phyloP scores from a whole-genome alignment of 2,113 vertebrate species.

The Saiga tatarica region DNA sequence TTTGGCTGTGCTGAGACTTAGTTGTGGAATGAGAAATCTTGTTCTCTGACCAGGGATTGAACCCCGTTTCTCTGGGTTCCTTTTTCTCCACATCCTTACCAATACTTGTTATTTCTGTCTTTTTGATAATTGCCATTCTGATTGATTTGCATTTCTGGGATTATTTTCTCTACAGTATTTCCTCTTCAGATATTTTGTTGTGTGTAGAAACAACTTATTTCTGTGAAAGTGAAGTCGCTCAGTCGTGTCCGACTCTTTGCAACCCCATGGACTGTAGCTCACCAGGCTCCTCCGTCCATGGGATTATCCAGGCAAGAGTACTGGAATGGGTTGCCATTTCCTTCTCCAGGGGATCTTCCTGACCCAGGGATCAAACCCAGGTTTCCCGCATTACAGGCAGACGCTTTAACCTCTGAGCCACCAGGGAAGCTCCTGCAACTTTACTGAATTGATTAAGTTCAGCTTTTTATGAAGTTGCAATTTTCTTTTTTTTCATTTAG shows the following conservation, averaged over 20 bases:
- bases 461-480: background rate
- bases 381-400: no score
- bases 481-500: conserved; percentile 45
- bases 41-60: background rate
- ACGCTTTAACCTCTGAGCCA: no score
- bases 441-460: background rate
- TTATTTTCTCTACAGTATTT: background rate
- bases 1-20: background rate
- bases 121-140: background rate
- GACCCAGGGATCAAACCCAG: no score
- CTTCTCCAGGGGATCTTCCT: no score
- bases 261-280: no score
- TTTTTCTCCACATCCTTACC: background rate
- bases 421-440: background rate
- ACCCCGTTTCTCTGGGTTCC: background rate
- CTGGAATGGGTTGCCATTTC: no score
- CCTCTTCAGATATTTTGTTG: background rate
- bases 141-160: background rate
- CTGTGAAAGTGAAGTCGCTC: no score
- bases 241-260: no score
- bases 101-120: background rate
- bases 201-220: background rate
- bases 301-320: no score
- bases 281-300: no score
- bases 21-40: background rate